Base-by-base conservation (phyloP, 2,888 invertebrate species). In the Oligia strigilis region DNA sequence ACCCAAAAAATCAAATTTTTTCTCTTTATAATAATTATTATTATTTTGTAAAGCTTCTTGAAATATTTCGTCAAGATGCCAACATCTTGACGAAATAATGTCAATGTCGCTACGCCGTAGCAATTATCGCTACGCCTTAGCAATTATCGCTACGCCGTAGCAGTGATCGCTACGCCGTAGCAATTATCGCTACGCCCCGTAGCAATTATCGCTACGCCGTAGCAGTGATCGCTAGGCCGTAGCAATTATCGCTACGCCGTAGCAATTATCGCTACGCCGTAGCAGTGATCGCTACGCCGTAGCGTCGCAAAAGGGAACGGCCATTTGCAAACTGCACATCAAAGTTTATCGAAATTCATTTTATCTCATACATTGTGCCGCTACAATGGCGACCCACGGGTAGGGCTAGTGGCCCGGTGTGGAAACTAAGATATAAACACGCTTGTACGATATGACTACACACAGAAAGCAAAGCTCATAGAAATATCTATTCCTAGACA, bases 111-210 rank as follows among this genome's bases (percentile, higher is more conserved):
- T 40, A 40, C 40, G 40, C 40, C 77, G 60, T 77, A 76, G 77
- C 77, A 77, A 46, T 52, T 60, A 1, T n/a, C 40, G n/a, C 60
- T 62, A 72, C 72, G 72, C 13, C 49, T 72, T 72, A 76, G 77
- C 19, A 14, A 0, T 6, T 0, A 13, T 14, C 17, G 67, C 60
- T 78, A 78, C 78, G 60, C 9, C 78, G 78, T 70, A 78, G 79
- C 29, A 49, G 0, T 3, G 0, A n/a, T 1, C 1, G 43, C 43
- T 43, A 67, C 43, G 67, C 13, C 19, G 75, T 72, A 75, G 77
- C 19, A 13, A 0, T 5, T 0, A 11, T 14, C 23, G 77, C 60
- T 78, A 78, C 78, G 60, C 9, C n/a, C n/a, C 78, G 78, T 69
- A 78, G 79, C 29, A 49, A 0, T 3, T 0, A n/a, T 1, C 1